Percentiles rank a stretch among this genome's conserved stretches.
phyloP scores from a whole-genome alignment of 2,888 invertebrate genomes.

The Ochlodes sylvanus region DNA sequence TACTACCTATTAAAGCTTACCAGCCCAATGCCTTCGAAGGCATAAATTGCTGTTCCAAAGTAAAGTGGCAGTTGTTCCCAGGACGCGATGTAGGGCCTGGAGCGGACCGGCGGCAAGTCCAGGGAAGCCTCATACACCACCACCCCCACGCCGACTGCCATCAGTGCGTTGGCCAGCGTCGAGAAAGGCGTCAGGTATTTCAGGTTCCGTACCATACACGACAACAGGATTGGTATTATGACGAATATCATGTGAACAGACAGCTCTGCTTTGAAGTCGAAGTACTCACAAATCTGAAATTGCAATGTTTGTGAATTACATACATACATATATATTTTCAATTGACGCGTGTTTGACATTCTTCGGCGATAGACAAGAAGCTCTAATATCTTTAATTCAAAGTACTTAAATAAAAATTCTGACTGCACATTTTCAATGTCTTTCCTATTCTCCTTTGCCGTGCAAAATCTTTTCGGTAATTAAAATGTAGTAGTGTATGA shows the following conservation, averaged over 20 bases:
- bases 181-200: slow-evolving; percentile 96
- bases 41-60: slow-evolving; percentile 98
- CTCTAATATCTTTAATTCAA: too few species aligned
- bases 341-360: too few species aligned
- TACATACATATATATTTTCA: too few species aligned
- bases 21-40: slow-evolving; percentile 98
- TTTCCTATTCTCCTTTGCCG: too few species aligned
- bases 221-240: slow-evolving; percentile 89
- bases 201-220: slow-evolving; percentile 92
- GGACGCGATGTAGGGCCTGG: slow-evolving; percentile 86
- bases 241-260: slow-evolving; percentile 90
- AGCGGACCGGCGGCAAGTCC: slow-evolving; percentile 87
- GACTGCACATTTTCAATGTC: too few species aligned
- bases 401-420: too few species aligned
- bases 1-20: too few species aligned
- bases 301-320: not conserved
- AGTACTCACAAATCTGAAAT: slow-evolving; percentile 88
- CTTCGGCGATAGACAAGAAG: too few species aligned
- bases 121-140: slow-evolving; percentile 91
- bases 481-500: too few species aligned
- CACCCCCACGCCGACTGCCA: slow-evolving; percentile 89
- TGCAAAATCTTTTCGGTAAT: too few species aligned
- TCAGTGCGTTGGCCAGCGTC: slow-evolving; percentile 94
- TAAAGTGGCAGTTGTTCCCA: slow-evolving; percentile 91
- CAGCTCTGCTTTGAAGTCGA: slow-evolving; percentile 86